These are phyloP conservation scores for Silurus lanzhouensis DNA, from an alignment of 2,797 vertebrate genomes.

Conservation along the genomic window DNA sequence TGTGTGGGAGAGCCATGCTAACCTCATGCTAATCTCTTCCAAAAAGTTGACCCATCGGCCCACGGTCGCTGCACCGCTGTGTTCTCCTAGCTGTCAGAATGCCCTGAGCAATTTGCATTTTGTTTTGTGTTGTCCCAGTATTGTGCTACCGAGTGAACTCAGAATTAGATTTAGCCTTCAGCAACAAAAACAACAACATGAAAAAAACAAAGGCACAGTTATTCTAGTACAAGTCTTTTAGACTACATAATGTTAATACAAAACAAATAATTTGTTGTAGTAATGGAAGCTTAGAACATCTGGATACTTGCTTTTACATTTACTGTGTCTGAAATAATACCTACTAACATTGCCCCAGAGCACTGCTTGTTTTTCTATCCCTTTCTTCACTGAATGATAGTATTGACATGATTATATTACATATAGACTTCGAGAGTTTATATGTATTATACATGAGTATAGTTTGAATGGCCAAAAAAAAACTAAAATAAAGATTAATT, in stretches of 20 bases:
- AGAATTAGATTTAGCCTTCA: slow-evolving; percentile 18
- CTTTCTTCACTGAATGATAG: neutral
- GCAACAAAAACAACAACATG: neutral
- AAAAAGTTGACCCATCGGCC: slow-evolving; percentile 28
- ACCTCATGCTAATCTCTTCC: slow-evolving; percentile 24
- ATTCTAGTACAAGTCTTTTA: slow-evolving; percentile 4
- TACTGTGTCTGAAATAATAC: neutral
- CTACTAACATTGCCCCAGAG: neutral
- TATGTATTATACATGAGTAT: neutral
- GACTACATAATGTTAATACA: neutral
- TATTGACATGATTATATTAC: neutral
- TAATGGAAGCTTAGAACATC: neutral
- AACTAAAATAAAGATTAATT: neutral
- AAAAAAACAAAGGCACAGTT: neutral
- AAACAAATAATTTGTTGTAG: neutral
- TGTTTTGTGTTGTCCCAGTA: slow-evolving; percentile 13
- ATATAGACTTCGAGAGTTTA: neutral
- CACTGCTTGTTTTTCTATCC: neutral
- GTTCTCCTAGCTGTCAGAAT: slow-evolving; percentile 11
- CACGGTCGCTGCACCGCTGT: neutral
- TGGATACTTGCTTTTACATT: neutral
- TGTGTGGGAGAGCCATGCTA: slow-evolving; percentile 10
- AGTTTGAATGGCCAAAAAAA: neutral
- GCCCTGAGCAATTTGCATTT: slow-evolving; percentile 31
- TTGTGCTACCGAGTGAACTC: neutral